Base-by-base conservation (phyloP, 1,140 invertebrate genomes). In the Akabosia matsudoensis region DNA sequence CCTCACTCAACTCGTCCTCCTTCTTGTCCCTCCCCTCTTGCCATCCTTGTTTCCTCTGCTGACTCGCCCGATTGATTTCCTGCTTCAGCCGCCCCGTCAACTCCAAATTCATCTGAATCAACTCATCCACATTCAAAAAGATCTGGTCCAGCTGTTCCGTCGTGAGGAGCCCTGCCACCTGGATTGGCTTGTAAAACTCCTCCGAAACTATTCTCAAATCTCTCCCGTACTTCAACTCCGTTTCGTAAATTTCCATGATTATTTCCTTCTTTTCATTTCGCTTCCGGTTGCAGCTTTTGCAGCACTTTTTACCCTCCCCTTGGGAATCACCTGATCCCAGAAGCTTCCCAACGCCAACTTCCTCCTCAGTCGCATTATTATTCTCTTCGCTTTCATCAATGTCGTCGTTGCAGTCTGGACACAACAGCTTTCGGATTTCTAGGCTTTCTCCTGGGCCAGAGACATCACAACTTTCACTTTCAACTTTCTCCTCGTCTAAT, bases 181-280 rank as follows among this genome's bases (percentile, higher is more conserved):
- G 86, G 91, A 97, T 96, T 0, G 95, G 96, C 82, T 92, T 90
- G 84, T 95, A 95, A 85, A 98, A 97, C 84, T 98, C 95, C 84
- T 97, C 94, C 56, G 94, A 85, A 75, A 97, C 92, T 61, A 97
- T 96, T 82, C 92, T 90, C 79, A 97, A 86, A 86, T 97, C 95
- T 79, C 94, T 87, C 0, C 94, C 94, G 83, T 97, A 98, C 83
- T 96, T 97, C 80, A 96, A 91, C 86, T 98, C 96, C 0, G 96
- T 97, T 84, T 98, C 96, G 1, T 97, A 92, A 77, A 98, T 96
- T 87, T 98, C 96, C 0, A 91, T 92, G 70, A 98, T 93, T 24
- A 97, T 97, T 86, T 97, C 95, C 83, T 95, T 95, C 45, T 95
- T 88, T 83, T 98, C 95, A 0, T 91, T 89, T 74, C 95, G 88